phyloP scores from a whole-genome alignment of 2,888 invertebrate genomes.

The Pristionchus maxplancki region DNA sequence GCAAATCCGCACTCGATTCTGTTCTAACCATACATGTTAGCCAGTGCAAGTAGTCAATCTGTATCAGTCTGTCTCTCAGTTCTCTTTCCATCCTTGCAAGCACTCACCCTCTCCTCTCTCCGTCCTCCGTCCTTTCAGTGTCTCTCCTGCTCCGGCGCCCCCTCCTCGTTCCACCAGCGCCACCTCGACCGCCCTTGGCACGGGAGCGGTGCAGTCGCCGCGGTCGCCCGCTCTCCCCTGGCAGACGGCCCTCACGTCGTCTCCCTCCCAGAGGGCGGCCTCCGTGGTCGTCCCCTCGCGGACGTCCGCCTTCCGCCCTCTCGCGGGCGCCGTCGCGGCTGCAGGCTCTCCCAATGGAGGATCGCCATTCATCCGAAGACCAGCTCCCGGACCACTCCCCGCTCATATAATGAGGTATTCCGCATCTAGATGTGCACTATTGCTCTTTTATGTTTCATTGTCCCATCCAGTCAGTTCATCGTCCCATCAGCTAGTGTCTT shows the following conservation, averaged over 20 bases:
- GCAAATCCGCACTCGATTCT: conserved; percentile 8
- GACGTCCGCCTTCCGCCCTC: conserved; percentile 37
- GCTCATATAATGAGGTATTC: conserved; percentile 46
- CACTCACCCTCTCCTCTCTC: neutral
- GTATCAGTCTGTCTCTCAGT: neutral
- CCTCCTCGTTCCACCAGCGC: neutral
- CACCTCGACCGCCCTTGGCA: neutral
- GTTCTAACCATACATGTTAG: neutral
- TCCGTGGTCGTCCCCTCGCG: conserved; percentile 30
- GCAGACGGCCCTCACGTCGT: conserved; percentile 31
- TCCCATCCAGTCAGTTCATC: neutral
- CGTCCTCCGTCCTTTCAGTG: conserved; percentile 40
- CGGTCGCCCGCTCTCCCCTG: conserved; percentile 2
- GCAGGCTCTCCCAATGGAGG: neutral
- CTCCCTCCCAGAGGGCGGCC: conserved; percentile 18
- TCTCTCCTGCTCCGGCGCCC: neutral
- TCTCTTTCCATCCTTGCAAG: neutral
- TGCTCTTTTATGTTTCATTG: neutral
- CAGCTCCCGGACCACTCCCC: conserved; percentile 42
- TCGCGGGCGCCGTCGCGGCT: neutral
- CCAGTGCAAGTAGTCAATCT: conserved; percentile 6
- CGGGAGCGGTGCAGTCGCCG: neutral
- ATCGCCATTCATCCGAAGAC: neutral
- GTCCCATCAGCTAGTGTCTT: conserved; percentile 5
- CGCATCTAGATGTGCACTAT: neutral